phyloP scores from a whole-genome alignment of 2,888 invertebrate species.

The Ferrisia virgata region DNA sequence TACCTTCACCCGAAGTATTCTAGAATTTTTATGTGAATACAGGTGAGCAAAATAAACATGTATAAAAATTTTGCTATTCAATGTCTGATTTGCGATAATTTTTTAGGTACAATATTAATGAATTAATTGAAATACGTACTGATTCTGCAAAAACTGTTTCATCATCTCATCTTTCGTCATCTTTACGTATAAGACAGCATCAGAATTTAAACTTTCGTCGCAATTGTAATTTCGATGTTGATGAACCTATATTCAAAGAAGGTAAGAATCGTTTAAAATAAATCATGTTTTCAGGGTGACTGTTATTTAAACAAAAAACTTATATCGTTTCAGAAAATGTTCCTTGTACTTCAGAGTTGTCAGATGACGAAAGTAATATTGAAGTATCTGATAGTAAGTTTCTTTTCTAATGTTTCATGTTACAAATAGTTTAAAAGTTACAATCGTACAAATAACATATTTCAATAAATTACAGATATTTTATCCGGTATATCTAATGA shows the following conservation, averaged over 20 bases:
- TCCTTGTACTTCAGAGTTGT: neutral
- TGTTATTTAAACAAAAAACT: neutral
- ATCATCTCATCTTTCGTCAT: neutral
- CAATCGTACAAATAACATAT: neutral
- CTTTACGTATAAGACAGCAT: neutral
- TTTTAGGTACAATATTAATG: neutral
- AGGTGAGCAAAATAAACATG: neutral
- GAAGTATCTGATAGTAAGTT: constrained; percentile 12
- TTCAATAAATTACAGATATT: neutral
- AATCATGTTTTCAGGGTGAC: neutral
- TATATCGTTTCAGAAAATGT: neutral
- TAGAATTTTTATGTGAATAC: constrained; percentile 25
- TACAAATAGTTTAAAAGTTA: neutral
- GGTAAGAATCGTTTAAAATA: neutral
- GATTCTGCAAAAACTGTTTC: neutral
- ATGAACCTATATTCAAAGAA: constrained; percentile 25
- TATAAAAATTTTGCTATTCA: neutral
- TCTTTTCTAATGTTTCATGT: neutral
- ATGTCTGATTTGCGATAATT: neutral
- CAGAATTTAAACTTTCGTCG: neutral
- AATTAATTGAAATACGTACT: neutral
- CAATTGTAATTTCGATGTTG: neutral
- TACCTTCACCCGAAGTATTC: neutral
- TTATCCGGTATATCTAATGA: neutral
- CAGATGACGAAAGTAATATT: constrained; percentile 12